Evolutionary conservation across 2,888 invertebrate species (phyloP), one percentile per base, ranked within the genome.

Genomic region (Microctonus brassicae): DNA sequence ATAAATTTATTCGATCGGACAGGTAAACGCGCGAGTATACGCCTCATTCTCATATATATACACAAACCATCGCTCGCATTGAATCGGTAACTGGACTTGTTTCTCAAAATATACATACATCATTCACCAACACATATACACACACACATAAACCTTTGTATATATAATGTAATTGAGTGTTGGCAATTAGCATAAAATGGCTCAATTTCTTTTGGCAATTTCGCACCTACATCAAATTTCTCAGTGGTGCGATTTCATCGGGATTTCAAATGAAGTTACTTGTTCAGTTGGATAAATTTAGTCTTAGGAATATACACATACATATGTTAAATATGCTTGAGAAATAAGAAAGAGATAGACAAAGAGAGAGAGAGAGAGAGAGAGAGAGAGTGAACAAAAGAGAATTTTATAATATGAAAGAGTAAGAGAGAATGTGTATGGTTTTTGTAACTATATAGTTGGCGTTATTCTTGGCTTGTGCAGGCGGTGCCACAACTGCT

Each of bases 101-200:
- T 52, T 66, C 53, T 66, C 66, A 57, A 57, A 66, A 47, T 47
- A n/a, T n/a, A n/a, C n/a, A 47, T 47, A 47, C 57, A 57, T 57
- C 55, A 26, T 57, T 7, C 20, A 47, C 47, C 47, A 47, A 47
- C 47, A 47, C 47, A 6, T 47, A 17, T 2, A 17, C 7, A 29
- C 29, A 29, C 7, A 5, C 29, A 29, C 29, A 29, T 7, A 29
- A 29, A 29, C 7, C 3, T 29, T 5, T 29, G 7, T 34, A 29
- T 58, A 58, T 34, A 58, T 13, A 13, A 39, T 57, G 63, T 65
- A 71, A 75, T 71, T 53, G 57, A 74, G 57, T 75, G 61, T 17
- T 60, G 70, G 52, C 76, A 73, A 78, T 78, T 78, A 78, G 75
- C 78, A 78, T 77, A 73, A 73, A 78, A 78, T 76, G 69, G 73